Evolutionary conservation across 2,888 invertebrate species (phyloP).

Genomic region (Lottia gigantea): DNA sequence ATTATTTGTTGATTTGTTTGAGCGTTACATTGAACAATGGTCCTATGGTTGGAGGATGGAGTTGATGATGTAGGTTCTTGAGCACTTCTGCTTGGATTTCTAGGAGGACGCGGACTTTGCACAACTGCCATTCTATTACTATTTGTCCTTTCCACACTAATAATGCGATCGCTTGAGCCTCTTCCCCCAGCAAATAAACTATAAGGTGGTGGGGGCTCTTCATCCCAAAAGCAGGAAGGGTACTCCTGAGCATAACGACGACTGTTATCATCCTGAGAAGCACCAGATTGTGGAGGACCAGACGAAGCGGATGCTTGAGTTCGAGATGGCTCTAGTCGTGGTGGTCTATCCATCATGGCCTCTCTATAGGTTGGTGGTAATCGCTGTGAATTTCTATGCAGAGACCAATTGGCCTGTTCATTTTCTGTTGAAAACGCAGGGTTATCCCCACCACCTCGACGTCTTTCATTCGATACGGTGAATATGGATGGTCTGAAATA

Average conservation of each 20-base stretch:
- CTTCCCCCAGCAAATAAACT: constrained; percentile 16
- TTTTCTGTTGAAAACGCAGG: constrained; percentile 25
- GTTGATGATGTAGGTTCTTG: not conserved
- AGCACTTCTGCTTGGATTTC: not conserved
- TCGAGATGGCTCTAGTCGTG: not conserved
- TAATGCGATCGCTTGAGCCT: not conserved
- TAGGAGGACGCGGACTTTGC: not conserved
- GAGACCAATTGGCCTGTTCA: constrained; percentile 14
- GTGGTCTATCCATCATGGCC: constrained; percentile 21
- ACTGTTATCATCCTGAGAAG: not conserved
- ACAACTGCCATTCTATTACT: not conserved
- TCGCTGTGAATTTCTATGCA: constrained; percentile 19
- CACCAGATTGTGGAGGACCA: not conserved
- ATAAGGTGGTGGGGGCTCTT: constrained; percentile 32
- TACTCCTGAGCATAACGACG: constrained; percentile 27
- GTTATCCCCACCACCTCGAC: constrained; percentile 26
- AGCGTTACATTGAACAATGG: not conserved
- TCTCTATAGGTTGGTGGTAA: constrained; percentile 28
- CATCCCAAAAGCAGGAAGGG: constrained; percentile 32
- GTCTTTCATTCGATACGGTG: constrained; percentile 17
- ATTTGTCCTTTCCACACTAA: not conserved
- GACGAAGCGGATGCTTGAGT: not conserved
- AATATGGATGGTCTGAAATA: constrained; percentile 21
- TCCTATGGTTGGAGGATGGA: not conserved
- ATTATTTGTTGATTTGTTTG: not conserved